Base-by-base conservation (phyloP, 2,888 invertebrate species). In the Ochropacha duplaris region DNA sequence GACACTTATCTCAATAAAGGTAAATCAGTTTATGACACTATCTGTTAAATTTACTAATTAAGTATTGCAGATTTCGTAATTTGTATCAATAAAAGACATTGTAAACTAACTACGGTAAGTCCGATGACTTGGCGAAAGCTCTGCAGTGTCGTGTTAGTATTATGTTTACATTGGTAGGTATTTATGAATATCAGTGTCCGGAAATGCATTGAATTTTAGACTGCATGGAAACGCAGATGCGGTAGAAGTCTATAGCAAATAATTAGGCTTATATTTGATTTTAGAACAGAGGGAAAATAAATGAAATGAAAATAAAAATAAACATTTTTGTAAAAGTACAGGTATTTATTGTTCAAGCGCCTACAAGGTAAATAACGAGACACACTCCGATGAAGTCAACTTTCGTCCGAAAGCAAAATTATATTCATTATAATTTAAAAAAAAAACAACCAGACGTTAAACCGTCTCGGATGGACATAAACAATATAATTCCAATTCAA, bases 281-380 rank as follows among this genome's bases (percentile, higher is more conserved):
- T 9, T n/a, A 44, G 3, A 16, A 9, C 16, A 52, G 52, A 31
- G 31, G 28, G 11, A 24, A 56, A 50, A 55, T 56, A 36, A 59
- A 57, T 36, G 9, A 44, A 61, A 61, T 39, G 56, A 66, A 66
- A 67, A 71, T 63, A 71, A 77, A 81, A 83, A 82, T 68, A 75
- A 81, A 78, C 78, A 75, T 66, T 63, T 31, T 74, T 76, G 72
- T 84, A 80, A 87, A 88, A 85, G 88, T 90, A 90, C 87, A 90
- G 84, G 84, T 89, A 90, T 90, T 90, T 91, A 88, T 90, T 91
- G 90, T 90, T 90, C 88, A 91, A 89, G 89, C 90, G 88, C 87
- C 90, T 88, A 90, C 90, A 84, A 86, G 84, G 81, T 85, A 80
- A n/a, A 86, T 82, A 81, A 84, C 77, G 83, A 86, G 90, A 90